A percentile compares a stretch with the other conserved stretches of the same genome.
Evolutionary conservation across 2,888 invertebrate genomes (phyloP).

Genomic region (Muschampia plurimacula): DNA sequence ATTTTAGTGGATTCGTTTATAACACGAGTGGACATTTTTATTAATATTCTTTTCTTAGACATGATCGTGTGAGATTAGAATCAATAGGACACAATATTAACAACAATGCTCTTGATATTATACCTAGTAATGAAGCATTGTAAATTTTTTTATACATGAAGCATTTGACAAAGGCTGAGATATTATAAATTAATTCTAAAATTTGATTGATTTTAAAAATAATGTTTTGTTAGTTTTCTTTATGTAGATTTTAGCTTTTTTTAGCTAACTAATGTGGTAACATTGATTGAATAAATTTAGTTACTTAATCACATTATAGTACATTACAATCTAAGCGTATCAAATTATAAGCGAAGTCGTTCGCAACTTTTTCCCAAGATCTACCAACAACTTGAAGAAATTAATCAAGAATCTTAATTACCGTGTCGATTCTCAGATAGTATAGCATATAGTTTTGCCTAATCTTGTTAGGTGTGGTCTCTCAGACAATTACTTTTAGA

Average conservation of each 20-base stretch:
- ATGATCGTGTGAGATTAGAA: not conserved
- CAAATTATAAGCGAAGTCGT: slow-evolving; percentile 2
- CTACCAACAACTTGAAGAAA: slow-evolving; percentile 16
- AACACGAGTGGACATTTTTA: slow-evolving; percentile 37
- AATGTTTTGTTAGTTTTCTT: too few species aligned
- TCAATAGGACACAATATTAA: too few species aligned
- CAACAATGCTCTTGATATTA: too few species aligned
- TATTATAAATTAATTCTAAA: too few species aligned
- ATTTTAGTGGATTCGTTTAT: slow-evolving; percentile 43
- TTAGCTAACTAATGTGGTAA: too few species aligned
- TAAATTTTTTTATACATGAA: too few species aligned
- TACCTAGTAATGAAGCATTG: too few species aligned
- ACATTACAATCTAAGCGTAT: not conserved
- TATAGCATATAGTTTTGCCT: slow-evolving; percentile 42
- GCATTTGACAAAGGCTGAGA: too few species aligned
- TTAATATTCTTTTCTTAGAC: slow-evolving; percentile 8
- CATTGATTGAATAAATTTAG: too few species aligned
- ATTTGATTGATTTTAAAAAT: too few species aligned
- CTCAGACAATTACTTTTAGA: slow-evolving; percentile 52
- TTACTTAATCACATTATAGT: not conserved
- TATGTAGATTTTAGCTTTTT: too few species aligned
- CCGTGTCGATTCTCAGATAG: slow-evolving; percentile 58
- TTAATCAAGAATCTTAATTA: slow-evolving; percentile 56
- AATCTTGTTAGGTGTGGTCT: slow-evolving; percentile 61
- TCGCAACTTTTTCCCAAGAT: not conserved